Evolutionary conservation across 1,140 invertebrate species (phyloP), one percentile per base, ranked within the genome.

Genomic region (Bombus waltoni): DNA sequence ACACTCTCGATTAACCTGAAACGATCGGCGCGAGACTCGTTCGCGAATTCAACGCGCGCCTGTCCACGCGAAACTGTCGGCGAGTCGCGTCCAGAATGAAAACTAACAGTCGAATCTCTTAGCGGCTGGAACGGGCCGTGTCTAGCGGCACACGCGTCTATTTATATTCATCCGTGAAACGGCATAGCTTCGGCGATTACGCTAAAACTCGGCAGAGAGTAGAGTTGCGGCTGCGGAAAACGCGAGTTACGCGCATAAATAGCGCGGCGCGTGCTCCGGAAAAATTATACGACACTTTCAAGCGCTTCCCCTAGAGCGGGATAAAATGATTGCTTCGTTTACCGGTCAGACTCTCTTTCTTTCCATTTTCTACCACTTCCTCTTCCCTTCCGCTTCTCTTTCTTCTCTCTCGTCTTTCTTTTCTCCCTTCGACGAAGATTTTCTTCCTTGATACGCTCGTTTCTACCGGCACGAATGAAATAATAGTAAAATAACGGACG

Each of bases 181-280:
- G 35, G 62, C 32, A 68, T 42, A 62, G 11, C 78, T 53, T n/a
- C 22, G 44, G 32, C 53, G 35, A 59, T 32, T 44, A 68, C n/a
- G 59, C 62, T 42, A 47, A 66, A 79, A 66, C 32, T 32, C 25
- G 22, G 47, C 1, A n/a, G 65, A 25, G n/a, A 53, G 35, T n/a
- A 42, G 13, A 53, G 44, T 71, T 9, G 68, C 28, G n/a, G 62
- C 47, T 18, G 11, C 18, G 59, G 68, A 74, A 75, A 75, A 65
- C 72, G 53, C 71, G 72, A 75, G 42, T 75, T 42, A 75, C 70
- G 72, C 71, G 81, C 71, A 62, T 75, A 82, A 82, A 82, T 75
- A 82, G 81, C 79, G 79, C 44, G 79, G 44, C 79, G 79, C 79
- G 79, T 81, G 66, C 47, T 53, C 59, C 40, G 87, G 86, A 83